Conservation (phyloP, 2,113 vertebrate species). For the Spea multiplicata region DNA sequence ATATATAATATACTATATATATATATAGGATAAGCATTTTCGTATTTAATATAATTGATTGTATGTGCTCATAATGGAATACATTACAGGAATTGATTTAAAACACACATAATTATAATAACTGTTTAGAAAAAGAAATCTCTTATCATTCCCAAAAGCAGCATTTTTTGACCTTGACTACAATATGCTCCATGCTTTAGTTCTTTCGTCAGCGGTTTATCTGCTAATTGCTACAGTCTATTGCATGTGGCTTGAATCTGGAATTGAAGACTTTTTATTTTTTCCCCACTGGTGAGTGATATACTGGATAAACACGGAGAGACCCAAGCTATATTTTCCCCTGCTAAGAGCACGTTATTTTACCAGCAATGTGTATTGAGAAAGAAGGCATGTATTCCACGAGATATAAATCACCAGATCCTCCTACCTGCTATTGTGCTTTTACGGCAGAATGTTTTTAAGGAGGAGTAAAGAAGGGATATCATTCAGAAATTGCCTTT, state of each 20-base stretch:
- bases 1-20: no score
- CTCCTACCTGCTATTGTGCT: constrained; percentile 2
- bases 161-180: constrained; percentile 65
- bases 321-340: constrained; percentile 49
- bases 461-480: neutral
- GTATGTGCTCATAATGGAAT: no score
- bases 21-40: no score
- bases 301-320: constrained; percentile 57
- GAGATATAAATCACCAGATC: constrained; percentile 28
- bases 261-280: constrained; percentile 56
- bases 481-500: constrained; percentile 28
- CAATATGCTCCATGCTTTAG: constrained; percentile 63
- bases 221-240: constrained; percentile 68
- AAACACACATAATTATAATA: neutral
- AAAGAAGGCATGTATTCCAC: constrained; percentile 19
- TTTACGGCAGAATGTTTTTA: constrained; percentile 1
- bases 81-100: no score
- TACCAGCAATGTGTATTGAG: constrained; percentile 46
- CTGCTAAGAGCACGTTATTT: constrained; percentile 29
- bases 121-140: constrained; percentile 25
- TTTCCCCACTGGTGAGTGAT: constrained; percentile 50
- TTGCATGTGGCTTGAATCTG: constrained; percentile 63
- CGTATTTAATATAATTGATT: no score
- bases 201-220: constrained; percentile 68
- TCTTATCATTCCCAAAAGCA: constrained; percentile 46